phyloP scores from a whole-genome alignment of 2,888 invertebrate genomes.

The Exocentrus adspersus region DNA sequence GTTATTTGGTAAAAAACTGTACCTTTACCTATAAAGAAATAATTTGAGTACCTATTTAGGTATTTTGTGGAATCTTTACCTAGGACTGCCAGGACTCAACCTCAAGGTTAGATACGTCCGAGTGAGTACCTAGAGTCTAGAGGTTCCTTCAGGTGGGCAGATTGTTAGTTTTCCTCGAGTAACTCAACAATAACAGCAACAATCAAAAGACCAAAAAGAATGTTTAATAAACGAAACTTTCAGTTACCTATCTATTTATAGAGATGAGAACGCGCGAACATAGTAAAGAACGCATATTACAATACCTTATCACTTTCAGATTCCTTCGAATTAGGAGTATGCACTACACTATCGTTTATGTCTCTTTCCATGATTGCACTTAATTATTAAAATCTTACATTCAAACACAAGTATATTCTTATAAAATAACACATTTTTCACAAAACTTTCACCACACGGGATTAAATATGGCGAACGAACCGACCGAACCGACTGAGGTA shows the following conservation, averaged over 20 bases:
- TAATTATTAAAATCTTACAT: slow-evolving; percentile 47
- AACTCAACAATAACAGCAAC: slow-evolving; percentile 8
- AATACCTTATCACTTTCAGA: slow-evolving; percentile 57
- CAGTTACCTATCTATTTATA: slow-evolving; percentile 54
- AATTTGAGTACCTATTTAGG: too few relatives aligned
- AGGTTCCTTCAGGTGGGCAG: slow-evolving; percentile 29
- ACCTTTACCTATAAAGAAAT: too few relatives aligned
- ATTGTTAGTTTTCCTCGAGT: slow-evolving; percentile 22
- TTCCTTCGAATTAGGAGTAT: slow-evolving; percentile 49
- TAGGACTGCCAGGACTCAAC: too few relatives aligned
- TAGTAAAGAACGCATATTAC: slow-evolving; percentile 49
- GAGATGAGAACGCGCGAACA: slow-evolving; percentile 60
- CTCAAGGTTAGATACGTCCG: slow-evolving; percentile 33
- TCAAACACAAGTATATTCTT: slow-evolving; percentile 48
- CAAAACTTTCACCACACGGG: slow-evolving; percentile 63
- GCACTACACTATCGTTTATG: slow-evolving; percentile 52
- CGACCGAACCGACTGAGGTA: slow-evolving; percentile 39
- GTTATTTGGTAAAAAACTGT: too few relatives aligned
- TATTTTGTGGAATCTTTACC: too few relatives aligned
- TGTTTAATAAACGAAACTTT: slow-evolving; percentile 24
- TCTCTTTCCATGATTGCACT: slow-evolving; percentile 59
- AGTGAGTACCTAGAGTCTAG: too few relatives aligned
- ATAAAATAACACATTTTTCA: slow-evolving; percentile 57
- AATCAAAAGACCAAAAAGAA: slow-evolving; percentile 3
- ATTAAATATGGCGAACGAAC: slow-evolving; percentile 64